Percentiles rank a stretch among this genome's conserved stretches.
Conservation (phyloP, 2,113 vertebrate species). For the Ameiurus melas region DNA sequence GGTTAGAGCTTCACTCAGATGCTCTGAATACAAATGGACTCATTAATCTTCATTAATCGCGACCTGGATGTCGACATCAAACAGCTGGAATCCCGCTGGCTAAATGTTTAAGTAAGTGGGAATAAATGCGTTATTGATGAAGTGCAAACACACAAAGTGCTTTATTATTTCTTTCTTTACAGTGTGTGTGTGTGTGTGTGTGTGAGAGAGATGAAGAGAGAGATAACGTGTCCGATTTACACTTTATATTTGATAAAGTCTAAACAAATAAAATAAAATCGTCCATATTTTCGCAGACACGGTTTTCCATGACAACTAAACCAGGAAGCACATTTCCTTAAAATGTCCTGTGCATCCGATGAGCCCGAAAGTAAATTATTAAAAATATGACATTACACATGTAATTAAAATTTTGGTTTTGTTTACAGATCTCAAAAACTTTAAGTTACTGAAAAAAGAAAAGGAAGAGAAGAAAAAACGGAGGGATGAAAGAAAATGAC, state of each 20-base stretch:
- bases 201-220: neutral
- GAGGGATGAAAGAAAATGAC: neutral
- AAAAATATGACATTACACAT: neutral
- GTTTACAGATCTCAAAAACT: neutral
- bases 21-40: neutral
- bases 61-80: conserved; percentile 4
- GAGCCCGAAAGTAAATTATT: neutral
- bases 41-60: conserved; percentile 44
- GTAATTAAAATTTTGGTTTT: neutral
- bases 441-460: neutral
- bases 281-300: neutral
- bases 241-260: neutral
- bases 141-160: neutral
- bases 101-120: conserved; percentile 17
- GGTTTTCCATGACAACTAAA: neutral
- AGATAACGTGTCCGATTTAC: neutral
- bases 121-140: conserved; percentile 20
- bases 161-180: neutral
- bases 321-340: neutral
- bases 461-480: neutral
- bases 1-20: conserved; percentile 28
- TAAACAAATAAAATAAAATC: neutral
- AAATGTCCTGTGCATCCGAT: neutral
- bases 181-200: conserved; percentile 19
- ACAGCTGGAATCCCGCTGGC: neutral